phyloP scores from a whole-genome alignment of 2,113 vertebrate genomes.

The Peromyscus californicus region DNA sequence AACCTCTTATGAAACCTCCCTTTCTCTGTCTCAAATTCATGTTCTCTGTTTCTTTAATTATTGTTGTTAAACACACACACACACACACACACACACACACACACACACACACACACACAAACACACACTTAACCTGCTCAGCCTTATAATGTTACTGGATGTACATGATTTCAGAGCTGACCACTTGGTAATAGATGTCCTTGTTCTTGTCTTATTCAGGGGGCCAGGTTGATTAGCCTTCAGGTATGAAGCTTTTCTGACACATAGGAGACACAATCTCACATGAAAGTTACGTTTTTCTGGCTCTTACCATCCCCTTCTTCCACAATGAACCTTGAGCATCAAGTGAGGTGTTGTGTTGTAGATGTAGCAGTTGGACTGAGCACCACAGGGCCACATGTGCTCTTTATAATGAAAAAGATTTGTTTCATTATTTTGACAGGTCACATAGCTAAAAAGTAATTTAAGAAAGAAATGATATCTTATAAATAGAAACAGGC shows the following conservation, averaged over 20 bases:
- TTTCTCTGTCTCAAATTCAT: neutral
- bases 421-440: neutral
- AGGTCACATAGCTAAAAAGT: neutral
- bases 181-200: neutral
- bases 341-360: neutral
- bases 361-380: neutral
- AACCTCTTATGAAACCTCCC: accelerated
- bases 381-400: neutral
- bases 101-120: neutral
- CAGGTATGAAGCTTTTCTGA: neutral
- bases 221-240: neutral
- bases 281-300: neutral
- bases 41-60: neutral
- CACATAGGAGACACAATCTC: neutral
- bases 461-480: neutral
- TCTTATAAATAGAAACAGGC: neutral
- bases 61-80: neutral
- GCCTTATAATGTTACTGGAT: neutral
- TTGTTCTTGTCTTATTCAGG: neutral
- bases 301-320: neutral
- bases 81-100: neutral
- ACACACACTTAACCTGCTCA: neutral
- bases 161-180: neutral
- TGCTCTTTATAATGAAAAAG: neutral
- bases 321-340: neutral